Evolutionary conservation across 2,113 vertebrate genomes (phyloP), one percentile per base, ranked within the genome.

Genomic region (Paralichthys olivaceus): DNA sequence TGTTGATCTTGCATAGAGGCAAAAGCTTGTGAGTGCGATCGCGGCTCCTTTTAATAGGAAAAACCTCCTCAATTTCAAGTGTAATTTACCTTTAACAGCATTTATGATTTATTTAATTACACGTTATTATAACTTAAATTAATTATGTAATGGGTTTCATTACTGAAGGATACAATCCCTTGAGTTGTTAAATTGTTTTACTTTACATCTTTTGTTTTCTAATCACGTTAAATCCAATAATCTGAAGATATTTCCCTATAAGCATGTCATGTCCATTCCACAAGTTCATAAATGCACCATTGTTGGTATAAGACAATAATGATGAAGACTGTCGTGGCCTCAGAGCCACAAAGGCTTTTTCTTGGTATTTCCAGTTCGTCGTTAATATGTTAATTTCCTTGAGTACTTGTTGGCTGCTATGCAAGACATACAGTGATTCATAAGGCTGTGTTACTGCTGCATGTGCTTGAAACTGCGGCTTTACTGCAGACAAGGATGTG

Each of bases 381-480:
- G 76, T 83, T 57, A 67, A 59, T 68, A 79, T 90, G 83, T 65
- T 69, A 80, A 81, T 79, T 25, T 71, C 26, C 56, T 23, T 40
- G 56, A 64, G 56, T 63, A 81, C 25, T 12, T 58, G 25, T 67
- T 69, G 4, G 72, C 11, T 29, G 12, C 61, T n/a, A 47, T 61
- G 34, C 57, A 37, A 61, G 49, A 53, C 43, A 22, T 47, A 47
- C 53, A 51, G 22, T 47, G 40, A 80, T 53, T n/a, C 59, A 79
- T 28, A 15, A 9, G 9, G 17, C 55, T 51, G 32, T 29, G 45
- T 37, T 40, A 28, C 45, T 15, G 28, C 15, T 45, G 43, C 13
- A 7, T 72, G 57, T 64, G 28, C 34, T 76, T 43, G 15, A 55
- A 68, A 74, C 56, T 57, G 28, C 58, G 55, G 12, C n/a, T 54